Evolutionary conservation across 2,888 invertebrate species (phyloP).

Genomic region (Microchrysa polita): DNA sequence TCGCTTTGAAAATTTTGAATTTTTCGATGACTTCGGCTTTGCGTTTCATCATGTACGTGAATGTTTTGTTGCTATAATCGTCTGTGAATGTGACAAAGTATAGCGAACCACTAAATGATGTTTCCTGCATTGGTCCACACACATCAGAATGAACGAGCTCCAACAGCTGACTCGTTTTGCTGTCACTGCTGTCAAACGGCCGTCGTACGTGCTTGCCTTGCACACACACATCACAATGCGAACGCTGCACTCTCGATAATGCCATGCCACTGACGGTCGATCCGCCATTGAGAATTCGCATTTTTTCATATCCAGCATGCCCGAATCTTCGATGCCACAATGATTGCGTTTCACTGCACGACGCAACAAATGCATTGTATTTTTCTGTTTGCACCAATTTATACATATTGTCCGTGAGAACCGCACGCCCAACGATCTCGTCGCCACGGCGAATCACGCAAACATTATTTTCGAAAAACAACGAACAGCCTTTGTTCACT

Average conservation of each 20-base stretch:
- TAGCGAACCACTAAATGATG: neutral
- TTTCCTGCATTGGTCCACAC: no score
- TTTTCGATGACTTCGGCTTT: no score
- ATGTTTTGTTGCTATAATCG: neutral
- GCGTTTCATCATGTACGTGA: no score
- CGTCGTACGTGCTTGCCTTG: constrained; percentile 1
- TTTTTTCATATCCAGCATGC: neutral
- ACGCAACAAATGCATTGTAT: neutral
- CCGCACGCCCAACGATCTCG: neutral
- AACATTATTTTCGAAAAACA: neutral
- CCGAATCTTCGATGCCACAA: neutral
- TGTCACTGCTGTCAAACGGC: neutral
- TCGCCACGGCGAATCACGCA: neutral
- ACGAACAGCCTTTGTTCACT: no score
- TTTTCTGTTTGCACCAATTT: no score
- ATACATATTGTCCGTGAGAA: neutral
- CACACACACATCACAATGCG: neutral
- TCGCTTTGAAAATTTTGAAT: no score
- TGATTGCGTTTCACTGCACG: neutral
- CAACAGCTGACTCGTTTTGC: neutral
- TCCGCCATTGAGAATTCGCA: no score
- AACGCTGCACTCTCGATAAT: no score
- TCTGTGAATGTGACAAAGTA: no score
- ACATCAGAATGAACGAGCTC: constrained; percentile 22
- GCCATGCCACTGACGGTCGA: neutral